phyloP scores from a whole-genome alignment of 2,888 invertebrate genomes.

The Lasioglossum villosulum region DNA sequence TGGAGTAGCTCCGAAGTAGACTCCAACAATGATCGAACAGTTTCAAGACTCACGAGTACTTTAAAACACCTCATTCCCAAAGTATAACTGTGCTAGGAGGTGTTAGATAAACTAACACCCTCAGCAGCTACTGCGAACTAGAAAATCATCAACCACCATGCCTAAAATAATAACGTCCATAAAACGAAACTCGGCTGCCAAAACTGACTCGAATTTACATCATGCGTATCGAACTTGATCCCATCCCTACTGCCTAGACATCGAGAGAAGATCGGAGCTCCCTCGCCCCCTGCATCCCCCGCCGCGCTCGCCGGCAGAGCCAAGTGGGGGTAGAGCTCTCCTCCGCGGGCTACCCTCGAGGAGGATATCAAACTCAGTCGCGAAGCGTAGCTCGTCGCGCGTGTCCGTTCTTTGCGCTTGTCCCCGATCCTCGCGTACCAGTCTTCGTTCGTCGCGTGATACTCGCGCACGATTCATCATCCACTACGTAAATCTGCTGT shows the following conservation, averaged over 20 bases:
- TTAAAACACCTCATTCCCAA: background rate
- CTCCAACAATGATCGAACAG: too few relatives aligned
- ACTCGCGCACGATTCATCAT: background rate
- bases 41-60: too few relatives aligned
- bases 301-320: conserved; percentile 6
- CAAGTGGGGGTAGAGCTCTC: conserved; percentile 67
- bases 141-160: background rate
- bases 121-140: too few relatives aligned
- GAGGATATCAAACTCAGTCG: conserved; percentile 77
- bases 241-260: conserved; percentile 52
- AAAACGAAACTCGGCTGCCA: too few relatives aligned
- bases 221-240: background rate
- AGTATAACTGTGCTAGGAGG: background rate
- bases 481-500: background rate
- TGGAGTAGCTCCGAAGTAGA: too few relatives aligned
- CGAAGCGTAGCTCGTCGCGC: conserved; percentile 74
- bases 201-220: background rate
- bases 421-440: conserved; percentile 1
- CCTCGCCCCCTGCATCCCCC: conserved; percentile 10
- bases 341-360: conserved; percentile 71
- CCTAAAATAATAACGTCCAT: background rate
- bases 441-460: background rate
- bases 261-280: conserved; percentile 23
- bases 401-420: conserved; percentile 40
- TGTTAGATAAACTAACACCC: too few relatives aligned